Conservation (phyloP, 2,888 invertebrate genomes). For the Phragmatobia fuliginosa region DNA sequence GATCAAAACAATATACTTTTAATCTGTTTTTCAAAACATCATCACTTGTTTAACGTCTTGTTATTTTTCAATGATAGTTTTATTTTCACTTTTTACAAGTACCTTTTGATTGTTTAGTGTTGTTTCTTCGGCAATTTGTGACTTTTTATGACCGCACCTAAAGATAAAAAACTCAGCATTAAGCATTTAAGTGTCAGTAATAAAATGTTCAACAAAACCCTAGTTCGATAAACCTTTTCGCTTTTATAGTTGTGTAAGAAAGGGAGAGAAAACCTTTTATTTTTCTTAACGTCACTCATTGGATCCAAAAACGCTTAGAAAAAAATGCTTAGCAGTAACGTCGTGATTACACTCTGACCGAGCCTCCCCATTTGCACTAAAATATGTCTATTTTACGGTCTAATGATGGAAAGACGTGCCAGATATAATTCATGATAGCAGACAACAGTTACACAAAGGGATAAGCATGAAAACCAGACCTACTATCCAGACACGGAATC, state of each 20-base stretch:
- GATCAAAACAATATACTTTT: neutral
- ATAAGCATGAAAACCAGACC: no score
- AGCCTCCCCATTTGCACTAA: no score
- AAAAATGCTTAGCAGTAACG: no score
- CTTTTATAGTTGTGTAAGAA: neutral
- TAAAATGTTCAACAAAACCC: neutral
- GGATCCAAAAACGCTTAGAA: no score
- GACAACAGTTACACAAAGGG: no score
- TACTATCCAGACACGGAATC: no score
- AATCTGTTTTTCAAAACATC: neutral
- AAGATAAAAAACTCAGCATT: neutral
- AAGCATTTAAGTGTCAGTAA: neutral
- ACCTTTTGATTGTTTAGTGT: neutral
- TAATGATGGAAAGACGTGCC: no score
- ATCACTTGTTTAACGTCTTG: neutral
- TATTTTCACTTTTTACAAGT: neutral
- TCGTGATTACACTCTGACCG: no score
- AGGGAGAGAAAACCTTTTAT: neutral
- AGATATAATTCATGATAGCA: no score
- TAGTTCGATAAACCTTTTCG: neutral
- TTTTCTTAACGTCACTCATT: neutral
- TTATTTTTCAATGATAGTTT: neutral
- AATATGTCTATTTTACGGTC: no score
- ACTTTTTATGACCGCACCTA: neutral
- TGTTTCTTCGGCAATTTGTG: neutral